Evolutionary conservation across 1,140 invertebrate species (phyloP).

Genomic region (Formica exsecta): DNA sequence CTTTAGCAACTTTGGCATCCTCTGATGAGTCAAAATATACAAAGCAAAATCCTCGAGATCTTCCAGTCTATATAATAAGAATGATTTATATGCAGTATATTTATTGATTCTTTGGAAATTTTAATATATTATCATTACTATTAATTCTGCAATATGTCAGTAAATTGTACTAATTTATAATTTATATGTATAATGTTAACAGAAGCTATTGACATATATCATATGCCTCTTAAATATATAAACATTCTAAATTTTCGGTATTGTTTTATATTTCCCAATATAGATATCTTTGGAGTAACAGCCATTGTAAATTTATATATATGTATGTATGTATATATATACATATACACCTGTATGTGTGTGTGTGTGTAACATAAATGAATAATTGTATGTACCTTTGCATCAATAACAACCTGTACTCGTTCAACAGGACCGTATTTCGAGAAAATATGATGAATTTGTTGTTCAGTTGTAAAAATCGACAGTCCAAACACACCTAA

Average conservation of each 20-base stretch:
- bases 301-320: not conserved
- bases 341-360: not conserved
- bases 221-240: slow-evolving; percentile 74
- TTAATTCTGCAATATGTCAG: not conserved
- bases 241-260: slow-evolving; percentile 84
- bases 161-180: not conserved
- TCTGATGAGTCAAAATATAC: slow-evolving; percentile 96
- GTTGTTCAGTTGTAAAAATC: slow-evolving; percentile 96
- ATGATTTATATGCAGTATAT: not conserved
- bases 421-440: slow-evolving; percentile 97
- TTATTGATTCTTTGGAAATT: too few species aligned
- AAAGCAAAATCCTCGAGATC: slow-evolving; percentile 98
- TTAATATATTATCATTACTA: not conserved
- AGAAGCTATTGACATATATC: slow-evolving; percentile 83
- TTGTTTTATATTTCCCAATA: slow-evolving; percentile 74
- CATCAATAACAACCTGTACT: slow-evolving; percentile 98
- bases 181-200: slow-evolving; percentile 73
- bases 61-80: slow-evolving; percentile 89
- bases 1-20: slow-evolving; percentile 97
- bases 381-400: slow-evolving; percentile 90
- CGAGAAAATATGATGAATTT: slow-evolving; percentile 97
- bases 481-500: slow-evolving; percentile 98
- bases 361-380: not conserved
- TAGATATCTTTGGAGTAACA: slow-evolving; percentile 25
- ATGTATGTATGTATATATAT: too few species aligned